Evolutionary conservation across 1,140 invertebrate genomes (phyloP), one percentile per base, ranked within the genome.

Genomic region (Plutomurus gul): DNA sequence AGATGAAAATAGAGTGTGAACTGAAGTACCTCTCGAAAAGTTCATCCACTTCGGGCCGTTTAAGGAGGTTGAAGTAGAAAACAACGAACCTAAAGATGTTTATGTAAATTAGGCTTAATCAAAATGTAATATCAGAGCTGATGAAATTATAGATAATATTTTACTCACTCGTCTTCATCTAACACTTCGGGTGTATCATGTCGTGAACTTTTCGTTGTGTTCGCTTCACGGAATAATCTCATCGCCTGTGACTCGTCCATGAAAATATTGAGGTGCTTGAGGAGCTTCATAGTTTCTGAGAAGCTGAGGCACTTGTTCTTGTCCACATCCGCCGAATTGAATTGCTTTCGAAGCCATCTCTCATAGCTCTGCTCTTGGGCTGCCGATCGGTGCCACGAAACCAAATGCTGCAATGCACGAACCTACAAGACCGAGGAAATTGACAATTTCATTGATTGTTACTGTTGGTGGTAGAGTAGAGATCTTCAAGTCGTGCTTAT

Each of bases 91-190:
- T n/a, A n/a, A n/a, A n/a, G n/a, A n/a, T n/a, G n/a, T n/a, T n/a
- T n/a, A n/a, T n/a, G n/a, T n/a, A n/a, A n/a, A n/a, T n/a, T n/a
- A n/a, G n/a, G n/a, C n/a, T n/a, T n/a, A n/a, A n/a, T n/a, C n/a
- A n/a, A n/a, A n/a, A n/a, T n/a, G n/a, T n/a, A n/a, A n/a, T n/a
- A n/a, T n/a, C n/a, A n/a, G n/a, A n/a, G n/a, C n/a, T n/a, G n/a
- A n/a, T n/a, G n/a, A n/a, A n/a, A n/a, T n/a, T n/a, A n/a, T n/a
- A n/a, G n/a, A n/a, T n/a, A n/a, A n/a, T n/a, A n/a, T n/a, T n/a
- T n/a, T n/a, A n/a, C n/a, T n/a, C n/a, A n/a, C 84, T 90, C 90
- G 5, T 89, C 86, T 20, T 85, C 86, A 83, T 90, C 89, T 49
- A 91, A 83, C 4, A 87, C 87, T 75, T 89, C 85, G 37, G 51